These are phyloP conservation scores for Halcyon smyrnensis DNA, from an alignment of 2,797 vertebrate species.

Conservation along the genomic window DNA sequence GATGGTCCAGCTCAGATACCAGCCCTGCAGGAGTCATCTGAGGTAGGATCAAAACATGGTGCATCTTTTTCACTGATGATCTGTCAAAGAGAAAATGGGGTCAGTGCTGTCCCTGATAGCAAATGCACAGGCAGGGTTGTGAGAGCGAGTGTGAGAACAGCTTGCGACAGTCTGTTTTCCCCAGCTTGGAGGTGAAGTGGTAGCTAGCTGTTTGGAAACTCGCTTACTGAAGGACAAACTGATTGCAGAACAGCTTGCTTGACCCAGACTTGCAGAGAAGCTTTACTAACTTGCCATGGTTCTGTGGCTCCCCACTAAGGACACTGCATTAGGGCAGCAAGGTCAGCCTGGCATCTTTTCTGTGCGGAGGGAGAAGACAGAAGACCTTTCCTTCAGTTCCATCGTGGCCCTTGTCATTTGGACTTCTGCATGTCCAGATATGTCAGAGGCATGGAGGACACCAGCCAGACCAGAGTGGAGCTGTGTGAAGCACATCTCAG, in stretches of 20 bases:
- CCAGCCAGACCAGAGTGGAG: not conserved
- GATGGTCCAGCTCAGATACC: not conserved
- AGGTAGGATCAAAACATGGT: fast-evolving
- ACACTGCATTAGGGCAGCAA: not conserved
- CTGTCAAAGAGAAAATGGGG: fast-evolving
- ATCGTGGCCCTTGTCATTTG: fast-evolving
- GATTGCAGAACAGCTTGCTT: not conserved
- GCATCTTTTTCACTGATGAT: fast-evolving
- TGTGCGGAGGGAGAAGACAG: not conserved
- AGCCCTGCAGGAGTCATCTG: not conserved
- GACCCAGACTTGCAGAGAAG: not conserved
- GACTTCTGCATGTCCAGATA: not conserved
- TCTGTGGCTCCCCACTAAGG: not conserved
- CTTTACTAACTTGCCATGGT: not conserved
- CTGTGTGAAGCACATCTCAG: not conserved
- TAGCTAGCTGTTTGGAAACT: not conserved
- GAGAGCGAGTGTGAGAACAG: not conserved
- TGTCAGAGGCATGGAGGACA: not conserved
- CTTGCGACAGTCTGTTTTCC: not conserved
- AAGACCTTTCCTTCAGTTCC: not conserved
- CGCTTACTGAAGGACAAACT: not conserved
- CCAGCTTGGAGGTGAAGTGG: not conserved
- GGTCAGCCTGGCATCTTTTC: not conserved
- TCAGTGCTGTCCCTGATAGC: not conserved
- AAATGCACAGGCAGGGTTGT: fast-evolving